Base-by-base conservation (phyloP, 2,797 vertebrate genomes). In the Gila robusta region DNA sequence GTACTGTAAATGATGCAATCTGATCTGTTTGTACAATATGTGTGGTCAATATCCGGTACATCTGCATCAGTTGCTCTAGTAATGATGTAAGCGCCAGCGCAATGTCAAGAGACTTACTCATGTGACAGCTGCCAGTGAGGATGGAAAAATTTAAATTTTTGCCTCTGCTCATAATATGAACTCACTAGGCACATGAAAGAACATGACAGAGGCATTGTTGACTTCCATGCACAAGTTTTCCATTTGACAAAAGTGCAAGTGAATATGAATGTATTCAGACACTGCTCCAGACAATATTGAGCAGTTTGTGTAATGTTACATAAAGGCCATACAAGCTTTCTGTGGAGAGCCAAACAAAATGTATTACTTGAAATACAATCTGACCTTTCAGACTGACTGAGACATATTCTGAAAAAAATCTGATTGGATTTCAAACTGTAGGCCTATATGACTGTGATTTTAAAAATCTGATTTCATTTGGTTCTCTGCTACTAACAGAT, bases 31-130 rank as follows among this genome's bases (percentile, higher is more conserved):
- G 62, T 35, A 69, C 62, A 52, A 26, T 23, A 21, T 49, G 64
- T 35, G 28, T 35, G 52, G 64, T 32, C 64, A 81, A 69, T 81
- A 52, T 81, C 79, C 44, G 62, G 41, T 69, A 49, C 23, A 67
- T 69, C 79, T n/a, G 28, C 16, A 79, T 79, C 64, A n/a, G 79
- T 81, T 81, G 79, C 79, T 70, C 49, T n/a, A 81, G 79, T 69
- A 28, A 28, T 23, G 16, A 81, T 54, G 17, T 54, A 37, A 76
- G 67, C 66, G 35, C 21, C 66, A 69, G 32, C 1, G 4, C 32
- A 37, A 76, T 52, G 73, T 21, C 16, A 52, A 52, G 23, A 72
- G 70, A 26, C 39, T 28, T 52, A 69, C 39, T 67, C 41, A 80
- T 16, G 39, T 66, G 74, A 39, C 39, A 52, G 64, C 21, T 81